Conservation (phyloP, 2,888 invertebrate species). For the Calliscelio sp. region DNA sequence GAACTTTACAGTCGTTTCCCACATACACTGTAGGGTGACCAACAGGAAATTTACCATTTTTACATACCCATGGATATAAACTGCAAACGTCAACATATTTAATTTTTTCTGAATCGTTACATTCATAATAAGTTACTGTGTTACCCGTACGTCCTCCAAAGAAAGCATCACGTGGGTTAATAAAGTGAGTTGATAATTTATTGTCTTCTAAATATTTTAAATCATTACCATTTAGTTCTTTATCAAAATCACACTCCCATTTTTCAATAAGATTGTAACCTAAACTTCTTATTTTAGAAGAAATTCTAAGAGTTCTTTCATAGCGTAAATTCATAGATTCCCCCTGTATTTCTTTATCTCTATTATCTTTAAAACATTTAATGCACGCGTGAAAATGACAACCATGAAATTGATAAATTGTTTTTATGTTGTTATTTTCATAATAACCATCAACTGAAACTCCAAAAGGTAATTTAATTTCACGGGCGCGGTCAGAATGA, state of each 20-base stretch:
- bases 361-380: conserved; percentile 3
- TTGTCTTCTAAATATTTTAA: not conserved
- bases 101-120: too few species aligned
- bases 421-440: not conserved
- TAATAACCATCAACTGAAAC: conserved; percentile 40
- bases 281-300: not conserved
- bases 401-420: conserved; percentile 47
- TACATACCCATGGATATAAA: too few species aligned
- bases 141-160: too few species aligned
- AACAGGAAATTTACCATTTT: too few species aligned
- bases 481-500: conserved; percentile 29
- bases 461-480: conserved; percentile 26
- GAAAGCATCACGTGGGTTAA: too few species aligned
- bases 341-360: not conserved
- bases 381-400: conserved; percentile 45
- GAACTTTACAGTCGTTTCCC: too few species aligned
- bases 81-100: too few species aligned
- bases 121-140: too few species aligned
- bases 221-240: not conserved
- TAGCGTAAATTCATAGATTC: conserved; percentile 10
- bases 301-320: conserved; percentile 10
- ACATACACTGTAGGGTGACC: too few species aligned
- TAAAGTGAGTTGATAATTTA: too few species aligned
- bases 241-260: conserved; percentile 39
- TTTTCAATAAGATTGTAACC: too few species aligned